Percentiles rank a stretch among this genome's conserved stretches.
phyloP scores from a whole-genome alignment of 2,888 invertebrate genomes.

The Deladenus siricidicola region DNA sequence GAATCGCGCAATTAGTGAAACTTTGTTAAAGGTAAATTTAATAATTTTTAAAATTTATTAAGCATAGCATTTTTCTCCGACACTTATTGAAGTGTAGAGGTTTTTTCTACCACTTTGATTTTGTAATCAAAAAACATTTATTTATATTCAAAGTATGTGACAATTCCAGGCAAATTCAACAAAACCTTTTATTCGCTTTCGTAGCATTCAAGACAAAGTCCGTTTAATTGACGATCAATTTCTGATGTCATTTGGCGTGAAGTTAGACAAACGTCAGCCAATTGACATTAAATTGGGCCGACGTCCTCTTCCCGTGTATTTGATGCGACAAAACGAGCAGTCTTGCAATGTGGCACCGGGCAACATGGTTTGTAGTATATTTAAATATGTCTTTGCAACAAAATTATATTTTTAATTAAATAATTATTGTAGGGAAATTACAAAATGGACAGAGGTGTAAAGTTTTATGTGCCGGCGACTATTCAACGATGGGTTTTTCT shows the following conservation, averaged over 20 bases:
- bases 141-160: too few species aligned
- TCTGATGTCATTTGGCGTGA: slow-evolving; percentile 21
- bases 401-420: not conserved
- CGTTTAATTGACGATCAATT: slow-evolving; percentile 9
- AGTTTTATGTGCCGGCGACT: too few species aligned
- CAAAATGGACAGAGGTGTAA: too few species aligned
- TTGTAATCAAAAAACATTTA: too few species aligned
- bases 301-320: too few species aligned
- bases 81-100: not conserved
- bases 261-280: slow-evolving; percentile 1
- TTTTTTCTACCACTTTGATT: too few species aligned
- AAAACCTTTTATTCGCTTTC: slow-evolving; percentile 11
- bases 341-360: too few species aligned
- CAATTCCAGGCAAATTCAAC: slow-evolving; percentile 22
- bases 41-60: too few species aligned
- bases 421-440: too few species aligned
- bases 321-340: too few species aligned
- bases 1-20: slow-evolving; percentile 4
- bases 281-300: too few species aligned
- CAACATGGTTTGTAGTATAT: not conserved
- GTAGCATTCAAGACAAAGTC: slow-evolving; percentile 8
- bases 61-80: not conserved
- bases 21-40: slow-evolving; percentile 18
- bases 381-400: not conserved
- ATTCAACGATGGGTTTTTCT: too few species aligned